Percentiles rank a stretch among this genome's conserved stretches.
These are phyloP conservation scores for Blastomussa wellsi DNA, from an alignment of 92 coral and sea anemone species.

Conservation along the genomic window DNA sequence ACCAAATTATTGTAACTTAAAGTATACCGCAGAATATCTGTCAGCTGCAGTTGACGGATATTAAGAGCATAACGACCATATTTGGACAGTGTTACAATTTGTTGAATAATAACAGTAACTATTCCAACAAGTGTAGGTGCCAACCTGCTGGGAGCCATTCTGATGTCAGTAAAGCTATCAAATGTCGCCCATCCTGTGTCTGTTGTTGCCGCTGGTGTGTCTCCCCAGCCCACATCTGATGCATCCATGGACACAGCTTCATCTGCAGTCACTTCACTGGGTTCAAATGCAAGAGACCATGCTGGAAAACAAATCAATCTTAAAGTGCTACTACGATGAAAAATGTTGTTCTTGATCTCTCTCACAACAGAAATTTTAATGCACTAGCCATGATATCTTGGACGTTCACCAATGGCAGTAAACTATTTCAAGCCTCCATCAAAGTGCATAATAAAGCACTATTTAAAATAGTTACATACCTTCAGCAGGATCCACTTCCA, in stretches of 20 bases:
- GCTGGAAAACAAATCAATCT: conserved; percentile 37
- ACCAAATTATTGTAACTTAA: no score
- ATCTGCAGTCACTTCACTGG: conserved; percentile 80
- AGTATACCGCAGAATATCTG: no score
- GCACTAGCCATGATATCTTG: neutral
- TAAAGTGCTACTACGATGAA: neutral
- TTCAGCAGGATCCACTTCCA: conserved; percentile 81
- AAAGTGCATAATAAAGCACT: neutral
- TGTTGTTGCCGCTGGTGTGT: conserved; percentile 48
- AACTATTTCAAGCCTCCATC: no score
- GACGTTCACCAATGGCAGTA: neutral
- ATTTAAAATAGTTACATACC: conserved; percentile 39
- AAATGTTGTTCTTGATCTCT: no score
- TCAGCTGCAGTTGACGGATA: no score
- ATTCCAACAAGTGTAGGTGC: neutral
- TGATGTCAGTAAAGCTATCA: conserved; percentile 84
- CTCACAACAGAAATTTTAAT: no score
- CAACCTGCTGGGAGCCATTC: conserved; percentile 74
- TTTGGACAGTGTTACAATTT: no score
- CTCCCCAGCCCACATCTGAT: conserved; percentile 94
- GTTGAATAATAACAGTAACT: no score
- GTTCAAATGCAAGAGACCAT: conserved; percentile 81
- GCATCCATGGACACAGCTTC: conserved; percentile 84
- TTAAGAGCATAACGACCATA: no score
- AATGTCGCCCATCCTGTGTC: conserved; percentile 98